Base-by-base conservation (phyloP, 2,888 invertebrate genomes). In the Leucoptera coffeella region DNA sequence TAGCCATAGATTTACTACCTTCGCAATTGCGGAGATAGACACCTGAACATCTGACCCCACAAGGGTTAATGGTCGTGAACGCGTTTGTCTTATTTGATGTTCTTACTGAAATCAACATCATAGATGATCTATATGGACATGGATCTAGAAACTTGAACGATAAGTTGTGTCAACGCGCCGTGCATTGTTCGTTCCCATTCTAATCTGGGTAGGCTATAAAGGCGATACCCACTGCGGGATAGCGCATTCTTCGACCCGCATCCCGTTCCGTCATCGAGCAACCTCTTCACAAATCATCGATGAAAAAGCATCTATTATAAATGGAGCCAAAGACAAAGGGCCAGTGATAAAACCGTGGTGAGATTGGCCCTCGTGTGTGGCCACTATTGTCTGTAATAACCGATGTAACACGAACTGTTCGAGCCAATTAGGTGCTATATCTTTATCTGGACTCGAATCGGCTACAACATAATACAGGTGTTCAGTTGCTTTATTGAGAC, bases 191-290 rank as follows among this genome's bases (percentile, higher is more conserved):
- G n/a, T n/a, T n/a, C n/a, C n/a, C n/a, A n/a, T n/a, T n/a, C n/a
- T n/a, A n/a, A n/a, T n/a, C n/a, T n/a, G n/a, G n/a, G n/a, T n/a
- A n/a, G n/a, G n/a, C n/a, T n/a, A n/a, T n/a, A n/a, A n/a, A n/a
- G n/a, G n/a, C n/a, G n/a, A n/a, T n/a, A n/a, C n/a, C n/a, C n/a
- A n/a, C n/a, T n/a, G n/a, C n/a, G n/a, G n/a, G n/a, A n/a, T n/a
- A n/a, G n/a, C n/a, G 56, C 40, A 64, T 67, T 61, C 54, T 61
- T 37, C 37, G 37, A 50, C 67, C 67, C 67, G 67, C 69, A 69
- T 69, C 62, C 58, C 57, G 45, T 52, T 44, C n/a, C n/a, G n/a
- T n/a, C 4, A 14, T 11, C 22, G 27, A 40, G 35, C 37, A 46
- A 47, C 45, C 59, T 52, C 59, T 58, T 57, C 62, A 65, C 67